Evolutionary conservation across 2,797 vertebrate species (phyloP).

Genomic region (Benthosema pterotum): DNA sequence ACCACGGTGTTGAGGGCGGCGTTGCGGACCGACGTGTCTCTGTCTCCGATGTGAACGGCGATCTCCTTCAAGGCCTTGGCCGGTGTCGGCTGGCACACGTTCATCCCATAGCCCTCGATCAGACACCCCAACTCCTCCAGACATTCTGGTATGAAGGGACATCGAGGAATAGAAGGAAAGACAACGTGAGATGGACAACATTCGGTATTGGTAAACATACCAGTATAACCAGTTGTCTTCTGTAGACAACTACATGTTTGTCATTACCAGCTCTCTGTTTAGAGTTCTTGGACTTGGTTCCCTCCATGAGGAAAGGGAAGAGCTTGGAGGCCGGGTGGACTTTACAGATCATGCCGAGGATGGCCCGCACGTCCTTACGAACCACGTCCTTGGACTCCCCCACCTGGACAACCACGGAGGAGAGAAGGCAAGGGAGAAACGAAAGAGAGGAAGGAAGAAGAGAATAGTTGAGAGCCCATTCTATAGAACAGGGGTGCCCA

Average conservation of each 20-base stretch:
- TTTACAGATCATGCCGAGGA: slow-evolving; percentile 92
- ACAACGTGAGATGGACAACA: background rate
- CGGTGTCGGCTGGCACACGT: slow-evolving; percentile 94
- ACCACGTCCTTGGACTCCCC: slow-evolving; percentile 97
- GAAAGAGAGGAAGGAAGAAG: background rate
- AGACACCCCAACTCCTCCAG: slow-evolving; percentile 81
- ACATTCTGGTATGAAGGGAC: slow-evolving; percentile 75
- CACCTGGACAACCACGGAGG: slow-evolving; percentile 78
- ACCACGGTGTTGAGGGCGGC: slow-evolving; percentile 97
- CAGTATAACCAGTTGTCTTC: no score
- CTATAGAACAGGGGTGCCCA: no score
- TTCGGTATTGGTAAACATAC: no score
- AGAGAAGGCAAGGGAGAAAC: background rate
- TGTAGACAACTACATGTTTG: no score
- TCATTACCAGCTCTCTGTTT: slow-evolving; percentile 92
- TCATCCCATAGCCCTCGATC: slow-evolving; percentile 85
- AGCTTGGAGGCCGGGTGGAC: slow-evolving; percentile 96
- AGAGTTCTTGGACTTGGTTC: slow-evolving; percentile 97
- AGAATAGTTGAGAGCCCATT: background rate
- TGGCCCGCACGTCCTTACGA: slow-evolving; percentile 94
- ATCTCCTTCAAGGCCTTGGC: slow-evolving; percentile 97
- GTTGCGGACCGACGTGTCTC: slow-evolving; percentile 95
- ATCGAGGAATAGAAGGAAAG: slow-evolving; percentile 8
- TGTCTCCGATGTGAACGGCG: slow-evolving; percentile 92
- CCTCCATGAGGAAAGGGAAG: slow-evolving; percentile 97